Evolutionary conservation across 1,140 invertebrate species (phyloP), one percentile per base, ranked within the genome.

Genomic region (Uloborus diversus): DNA sequence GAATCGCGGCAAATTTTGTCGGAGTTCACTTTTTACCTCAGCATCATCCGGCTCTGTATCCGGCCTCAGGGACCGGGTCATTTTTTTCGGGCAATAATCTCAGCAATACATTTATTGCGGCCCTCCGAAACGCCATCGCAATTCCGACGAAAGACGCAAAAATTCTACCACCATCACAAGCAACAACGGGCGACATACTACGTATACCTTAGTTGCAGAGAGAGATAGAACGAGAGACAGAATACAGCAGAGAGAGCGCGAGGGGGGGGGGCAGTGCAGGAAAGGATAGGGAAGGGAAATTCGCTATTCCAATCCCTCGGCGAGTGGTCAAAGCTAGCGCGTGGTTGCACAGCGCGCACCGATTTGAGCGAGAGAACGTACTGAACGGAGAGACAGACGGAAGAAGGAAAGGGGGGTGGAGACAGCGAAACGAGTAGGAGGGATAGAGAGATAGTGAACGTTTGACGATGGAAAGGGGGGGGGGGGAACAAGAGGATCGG

Each of bases 301-400:
- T 78, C 73, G 73, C 73, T 78, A 78, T 78, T 78, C 73, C 61
- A 78, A 78, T 78, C 62, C 73, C 73, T 78, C 61, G 62, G 71
- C 70, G 61, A 78, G 47, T 78, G 73, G 73, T 78, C 73, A 78
- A 78, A 78, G 73, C 73, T 78, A 78, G 73, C 73, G 73, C 73
- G 73, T 78, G 73, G 73, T 66, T 78, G 73, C 61, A 78, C 59
- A 78, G 62, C 73, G 73, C 73, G 62, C 73, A 65, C 73, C 61
- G 61, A 65, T 66, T 66, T 78, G 73, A 78, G 62, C 20, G 73
- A 65, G 61, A 32, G 73, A 78, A 78, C 25, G 71, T 37, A 61
- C 53, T n/a, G 17, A 53, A 17, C 11, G 49, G 49, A 53, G n/a
- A n/a, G n/a, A n/a, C 23, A 53, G 49, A 53, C 59, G 37, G 68